A percentile compares a stretch with the other conserved stretches of the same genome.
Conservation (phyloP, 2,113 vertebrate genomes). For the Urocolius indicus region DNA sequence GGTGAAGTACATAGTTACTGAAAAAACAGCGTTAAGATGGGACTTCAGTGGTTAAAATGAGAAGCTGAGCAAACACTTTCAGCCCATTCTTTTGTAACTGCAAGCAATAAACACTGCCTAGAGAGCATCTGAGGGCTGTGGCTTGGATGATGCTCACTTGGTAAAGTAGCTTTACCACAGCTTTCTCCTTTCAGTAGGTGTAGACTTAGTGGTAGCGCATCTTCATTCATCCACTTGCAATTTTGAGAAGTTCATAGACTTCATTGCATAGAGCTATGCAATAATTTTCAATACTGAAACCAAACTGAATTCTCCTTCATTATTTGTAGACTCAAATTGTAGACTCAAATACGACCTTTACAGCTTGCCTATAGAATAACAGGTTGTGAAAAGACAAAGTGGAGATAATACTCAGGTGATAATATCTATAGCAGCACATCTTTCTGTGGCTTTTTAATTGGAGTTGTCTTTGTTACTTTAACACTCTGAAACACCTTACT, state of each 20-base stretch:
- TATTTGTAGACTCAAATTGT: background rate
- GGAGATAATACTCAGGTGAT: background rate
- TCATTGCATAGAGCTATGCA: too few species aligned
- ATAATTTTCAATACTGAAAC: background rate
- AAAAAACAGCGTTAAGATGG: background rate
- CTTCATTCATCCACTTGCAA: accelerated
- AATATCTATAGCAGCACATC: background rate
- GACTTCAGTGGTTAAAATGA: background rate
- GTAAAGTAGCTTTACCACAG: background rate
- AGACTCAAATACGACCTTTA: background rate
- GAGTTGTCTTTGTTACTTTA: background rate
- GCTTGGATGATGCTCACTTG: background rate
- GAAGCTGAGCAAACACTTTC: background rate
- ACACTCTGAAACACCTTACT: background rate
- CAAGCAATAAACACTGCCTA: background rate
- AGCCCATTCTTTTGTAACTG: accelerated
- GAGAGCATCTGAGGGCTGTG: background rate
- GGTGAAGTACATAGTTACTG: background rate
- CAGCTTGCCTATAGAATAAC: background rate
- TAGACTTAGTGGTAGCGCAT: accelerated
- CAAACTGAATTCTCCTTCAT: background rate
- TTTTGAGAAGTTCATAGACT: background rate
- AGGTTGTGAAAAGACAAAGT: background rate
- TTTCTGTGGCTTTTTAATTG: background rate
- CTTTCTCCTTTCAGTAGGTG: background rate